A percentile compares a stretch with the other conserved stretches of the same genome.
These are phyloP conservation scores for Microcaecilia unicolor DNA, from an alignment of 2,797 vertebrate genomes.

Conservation along the genomic window DNA sequence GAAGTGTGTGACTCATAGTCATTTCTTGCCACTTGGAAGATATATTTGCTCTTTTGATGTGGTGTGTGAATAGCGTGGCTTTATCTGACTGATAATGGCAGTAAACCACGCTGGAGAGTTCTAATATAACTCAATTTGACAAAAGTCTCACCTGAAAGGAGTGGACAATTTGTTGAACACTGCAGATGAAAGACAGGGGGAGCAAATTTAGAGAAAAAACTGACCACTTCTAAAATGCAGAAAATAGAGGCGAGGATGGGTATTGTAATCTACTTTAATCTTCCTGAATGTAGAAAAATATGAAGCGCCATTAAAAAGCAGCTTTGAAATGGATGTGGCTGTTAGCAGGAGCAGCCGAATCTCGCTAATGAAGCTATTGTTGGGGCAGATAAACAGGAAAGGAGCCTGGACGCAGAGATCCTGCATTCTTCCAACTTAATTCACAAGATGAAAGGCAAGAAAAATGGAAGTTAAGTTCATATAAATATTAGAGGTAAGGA, in stretches of 20 bases:
- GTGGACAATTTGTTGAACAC: slow-evolving; percentile 79
- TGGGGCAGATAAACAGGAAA: slow-evolving; percentile 85
- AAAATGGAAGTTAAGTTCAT: slow-evolving; percentile 79
- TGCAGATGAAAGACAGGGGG: slow-evolving; percentile 74
- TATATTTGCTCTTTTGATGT: slow-evolving; percentile 98
- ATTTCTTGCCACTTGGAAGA: slow-evolving; percentile 83
- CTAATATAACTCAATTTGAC: slow-evolving; percentile 84
- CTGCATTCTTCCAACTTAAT: slow-evolving; percentile 52
- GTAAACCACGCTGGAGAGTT: slow-evolving; percentile 82
- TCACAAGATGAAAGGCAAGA: slow-evolving; percentile 68
- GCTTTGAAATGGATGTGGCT: slow-evolving; percentile 96
- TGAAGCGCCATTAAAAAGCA: slow-evolving; percentile 91
- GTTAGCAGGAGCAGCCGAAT: slow-evolving; percentile 75
- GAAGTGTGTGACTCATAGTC: slow-evolving; percentile 74
- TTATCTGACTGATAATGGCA: slow-evolving; percentile 84
- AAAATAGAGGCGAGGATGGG: slow-evolving; percentile 89
- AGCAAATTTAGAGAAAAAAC: slow-evolving; percentile 86
- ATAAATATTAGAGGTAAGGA: slow-evolving; percentile 64
- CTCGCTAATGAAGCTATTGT: slow-evolving; percentile 96
- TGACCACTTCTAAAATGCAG: slow-evolving; percentile 93
- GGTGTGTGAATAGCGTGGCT: slow-evolving; percentile 82
- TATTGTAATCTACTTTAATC: slow-evolving; percentile 98
- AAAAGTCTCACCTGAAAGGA: slow-evolving; percentile 88
- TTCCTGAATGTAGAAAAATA: slow-evolving; percentile 82
- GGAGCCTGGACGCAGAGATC: slow-evolving; percentile 50